These are phyloP conservation scores for Muraenolepis orangiensis DNA, from an alignment of 2,797 vertebrate genomes.

Conservation along the genomic window DNA sequence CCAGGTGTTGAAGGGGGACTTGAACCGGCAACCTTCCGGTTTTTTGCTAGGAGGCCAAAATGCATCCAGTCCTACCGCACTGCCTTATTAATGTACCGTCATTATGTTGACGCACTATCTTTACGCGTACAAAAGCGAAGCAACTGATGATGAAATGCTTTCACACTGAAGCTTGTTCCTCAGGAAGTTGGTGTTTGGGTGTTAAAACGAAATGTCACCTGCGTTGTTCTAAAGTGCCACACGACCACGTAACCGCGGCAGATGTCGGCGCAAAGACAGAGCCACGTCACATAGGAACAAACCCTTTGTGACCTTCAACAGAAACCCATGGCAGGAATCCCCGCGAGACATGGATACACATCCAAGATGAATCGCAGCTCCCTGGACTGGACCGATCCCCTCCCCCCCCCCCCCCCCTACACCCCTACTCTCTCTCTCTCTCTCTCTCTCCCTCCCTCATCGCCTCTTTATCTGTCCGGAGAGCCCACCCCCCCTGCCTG, in stretches of 20 bases:
- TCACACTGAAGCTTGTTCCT: neutral
- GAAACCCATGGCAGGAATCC: constrained; percentile 24
- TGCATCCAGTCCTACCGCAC: too few species aligned
- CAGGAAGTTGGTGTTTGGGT: neutral
- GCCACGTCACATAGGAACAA: constrained; percentile 14
- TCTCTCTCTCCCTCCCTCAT: neutral
- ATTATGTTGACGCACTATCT: neutral
- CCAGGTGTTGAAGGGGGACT: too few species aligned
- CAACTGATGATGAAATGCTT: neutral
- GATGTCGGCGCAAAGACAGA: neutral
- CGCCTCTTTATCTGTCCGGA: neutral
- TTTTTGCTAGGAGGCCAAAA: too few species aligned
- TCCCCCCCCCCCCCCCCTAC: too few species aligned
- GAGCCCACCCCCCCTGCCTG: neutral
- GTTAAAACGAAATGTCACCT: neutral
- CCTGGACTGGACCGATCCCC: too few species aligned
- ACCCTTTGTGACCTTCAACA: constrained; percentile 26
- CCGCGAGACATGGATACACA: neutral
- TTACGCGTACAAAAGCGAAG: neutral
- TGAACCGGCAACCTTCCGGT: too few species aligned
- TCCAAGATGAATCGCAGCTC: neutral
- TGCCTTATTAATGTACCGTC: neutral
- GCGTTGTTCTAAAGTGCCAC: neutral
- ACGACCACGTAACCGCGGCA: too few species aligned
- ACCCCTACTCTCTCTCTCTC: neutral